Base-by-base conservation (phyloP, 2,113 vertebrate genomes). In the Nicator chloris region DNA sequence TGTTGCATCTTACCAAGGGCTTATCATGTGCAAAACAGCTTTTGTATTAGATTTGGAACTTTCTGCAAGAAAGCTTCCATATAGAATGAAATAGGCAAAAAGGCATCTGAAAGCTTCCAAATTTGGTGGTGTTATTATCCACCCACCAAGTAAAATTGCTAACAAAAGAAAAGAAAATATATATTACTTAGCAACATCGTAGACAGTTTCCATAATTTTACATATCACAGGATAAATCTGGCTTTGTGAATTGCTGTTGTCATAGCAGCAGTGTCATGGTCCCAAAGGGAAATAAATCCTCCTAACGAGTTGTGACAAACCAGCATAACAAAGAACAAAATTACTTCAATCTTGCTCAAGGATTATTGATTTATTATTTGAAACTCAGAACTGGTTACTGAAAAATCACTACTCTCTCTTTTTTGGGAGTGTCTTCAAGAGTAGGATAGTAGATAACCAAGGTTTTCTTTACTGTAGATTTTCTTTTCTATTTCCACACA, bases 241-340 rank as follows among this genome's bases (percentile, higher is more conserved):
- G 53, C 37, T 94, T 80, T 95, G 66, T 94, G 85, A 92, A 69
- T 88, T 91, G 82, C 60, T 78, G 94, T 93, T 94, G 91, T 95
- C 92, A 97, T 96, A 86, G 91, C 64, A 94, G 86, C 88, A 83
- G 40, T 91, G 81, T 91, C 92, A 88, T 13, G 10, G 83, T 95
- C 94, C 88, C 88, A 91, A 78, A 93, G 86, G 76, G 61, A 94
- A 93, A 93, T 86, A 94, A 93, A 94, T 91, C 70, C 82, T 83
- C 70, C 73, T 70, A 97, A 95, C 65, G 94, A 93, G 69, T 91
- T 96, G 28, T 95, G 94, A 91, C 92, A 97, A 97, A 96, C 47
- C 78, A 96, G 22, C 87, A 92, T 90, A 82, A 61, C 64, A 77
- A 93, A 96, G 82, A 82, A 78, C 40, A 90, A 93, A 87, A 96